Percentiles rank a stretch among this genome's conserved stretches.
phyloP scores from a whole-genome alignment of 1,140 invertebrate genomes.

The Neoseiulus cucumeris region DNA sequence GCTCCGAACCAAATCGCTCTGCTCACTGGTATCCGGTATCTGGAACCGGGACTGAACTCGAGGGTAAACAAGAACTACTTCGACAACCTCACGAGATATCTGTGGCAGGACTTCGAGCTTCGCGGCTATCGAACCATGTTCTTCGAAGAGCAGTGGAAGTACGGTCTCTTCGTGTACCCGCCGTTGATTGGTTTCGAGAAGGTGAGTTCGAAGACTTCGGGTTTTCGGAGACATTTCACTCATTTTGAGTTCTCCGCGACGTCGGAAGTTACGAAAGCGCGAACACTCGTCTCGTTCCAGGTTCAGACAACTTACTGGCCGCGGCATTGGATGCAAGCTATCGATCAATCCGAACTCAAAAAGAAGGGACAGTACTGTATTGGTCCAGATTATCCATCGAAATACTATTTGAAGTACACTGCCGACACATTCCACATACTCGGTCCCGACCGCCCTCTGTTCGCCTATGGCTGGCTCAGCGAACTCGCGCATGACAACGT shows the following conservation, averaged over 20 bases:
- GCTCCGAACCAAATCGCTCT: constrained; percentile 29
- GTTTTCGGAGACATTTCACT: too few relatives aligned
- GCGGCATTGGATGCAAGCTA: neutral
- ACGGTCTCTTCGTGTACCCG: neutral
- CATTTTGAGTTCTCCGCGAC: too few relatives aligned
- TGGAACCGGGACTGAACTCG: neutral
- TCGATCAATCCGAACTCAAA: neutral
- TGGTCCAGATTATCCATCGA: neutral
- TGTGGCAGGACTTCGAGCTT: neutral
- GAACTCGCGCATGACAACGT: constrained; percentile 27
- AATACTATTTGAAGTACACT: neutral
- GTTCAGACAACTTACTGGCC: neutral
- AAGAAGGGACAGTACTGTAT: neutral
- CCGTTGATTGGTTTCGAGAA: neutral
- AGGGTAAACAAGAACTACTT: neutral
- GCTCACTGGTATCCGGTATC: constrained; percentile 21
- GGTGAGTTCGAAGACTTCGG: too few relatives aligned
- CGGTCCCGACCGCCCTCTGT: constrained; percentile 16
- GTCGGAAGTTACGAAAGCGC: too few relatives aligned
- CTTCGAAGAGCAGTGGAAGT: neutral
- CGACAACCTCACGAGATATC: neutral
- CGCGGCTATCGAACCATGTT: neutral
- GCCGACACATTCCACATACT: neutral
- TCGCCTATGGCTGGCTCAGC: constrained; percentile 29
- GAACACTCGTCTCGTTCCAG: too few relatives aligned